These are phyloP conservation scores for Lycaena phlaeas DNA, from an alignment of 2,888 invertebrate species.

Conservation along the genomic window DNA sequence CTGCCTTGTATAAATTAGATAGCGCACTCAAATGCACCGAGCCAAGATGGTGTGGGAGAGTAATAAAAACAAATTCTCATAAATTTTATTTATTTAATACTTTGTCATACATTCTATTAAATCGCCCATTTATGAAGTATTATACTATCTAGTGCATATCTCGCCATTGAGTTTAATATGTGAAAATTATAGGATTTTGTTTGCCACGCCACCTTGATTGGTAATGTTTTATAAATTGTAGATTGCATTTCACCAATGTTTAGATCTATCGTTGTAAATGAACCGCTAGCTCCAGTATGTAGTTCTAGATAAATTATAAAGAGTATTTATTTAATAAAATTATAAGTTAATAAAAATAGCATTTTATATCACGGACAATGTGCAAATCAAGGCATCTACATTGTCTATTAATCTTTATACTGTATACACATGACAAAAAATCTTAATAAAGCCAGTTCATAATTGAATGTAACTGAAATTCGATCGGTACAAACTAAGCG, in stretches of 20 bases:
- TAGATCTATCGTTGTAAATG: not conserved
- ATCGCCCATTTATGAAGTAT: no score
- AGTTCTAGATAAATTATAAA: not conserved
- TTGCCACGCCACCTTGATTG: not conserved
- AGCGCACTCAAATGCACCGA: not conserved
- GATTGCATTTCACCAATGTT: constrained; percentile 1
- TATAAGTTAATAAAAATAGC: no score
- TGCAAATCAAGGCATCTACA: no score
- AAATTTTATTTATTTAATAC: no score
- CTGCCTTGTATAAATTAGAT: constrained; percentile 4
- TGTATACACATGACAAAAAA: no score
- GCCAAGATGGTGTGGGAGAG: not conserved
- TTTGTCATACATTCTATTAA: no score
- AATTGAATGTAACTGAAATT: not conserved
- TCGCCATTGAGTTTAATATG: no score
- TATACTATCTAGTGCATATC: no score
- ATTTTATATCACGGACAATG: no score
- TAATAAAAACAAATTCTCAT: no score
- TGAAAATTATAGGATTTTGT: not conserved
- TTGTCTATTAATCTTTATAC: no score
- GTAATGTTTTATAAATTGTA: not conserved
- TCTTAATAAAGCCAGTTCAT: no score
- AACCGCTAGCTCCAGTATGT: not conserved
- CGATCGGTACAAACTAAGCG: not conserved
- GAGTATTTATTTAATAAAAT: not conserved